Percentiles rank a stretch among this genome's conserved stretches.
Conservation (phyloP, 2,797 vertebrate genomes). For the Sebastolobus alascanus region DNA sequence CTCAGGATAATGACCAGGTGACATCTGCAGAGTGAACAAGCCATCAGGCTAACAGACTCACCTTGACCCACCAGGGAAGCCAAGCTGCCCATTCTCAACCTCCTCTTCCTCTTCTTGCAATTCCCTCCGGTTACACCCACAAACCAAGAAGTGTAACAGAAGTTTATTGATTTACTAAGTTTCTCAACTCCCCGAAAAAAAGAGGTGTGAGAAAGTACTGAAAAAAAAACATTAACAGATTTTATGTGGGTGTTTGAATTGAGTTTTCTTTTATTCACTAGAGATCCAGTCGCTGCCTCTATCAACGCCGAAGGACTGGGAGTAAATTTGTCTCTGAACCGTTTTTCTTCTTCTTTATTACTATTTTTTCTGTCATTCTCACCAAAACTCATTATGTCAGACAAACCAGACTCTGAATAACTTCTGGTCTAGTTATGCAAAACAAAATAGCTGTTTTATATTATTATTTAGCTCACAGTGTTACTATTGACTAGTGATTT, state of each 20-base stretch:
- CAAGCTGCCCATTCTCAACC: constrained; percentile 59
- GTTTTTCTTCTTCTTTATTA: constrained; percentile 12
- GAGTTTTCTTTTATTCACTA: constrained; percentile 65
- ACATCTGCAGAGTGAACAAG: constrained; percentile 82
- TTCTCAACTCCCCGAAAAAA: constrained; percentile 55
- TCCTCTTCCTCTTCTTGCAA: constrained; percentile 37
- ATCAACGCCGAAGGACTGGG: constrained; percentile 32
- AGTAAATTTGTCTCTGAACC: constrained; percentile 53
- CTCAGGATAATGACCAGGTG: constrained; percentile 78
- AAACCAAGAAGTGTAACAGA: constrained; percentile 59
- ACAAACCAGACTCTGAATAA: constrained; percentile 11
- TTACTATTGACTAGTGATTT: constrained; percentile 47
- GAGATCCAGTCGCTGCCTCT: constrained; percentile 53
- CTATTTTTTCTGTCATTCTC: constrained; percentile 9
- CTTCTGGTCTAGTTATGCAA: not conserved
- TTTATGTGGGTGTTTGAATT: constrained; percentile 76
- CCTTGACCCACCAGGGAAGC: constrained; percentile 72
- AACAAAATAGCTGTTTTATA: not conserved
- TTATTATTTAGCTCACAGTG: constrained; percentile 24
- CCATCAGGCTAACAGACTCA: constrained; percentile 77
- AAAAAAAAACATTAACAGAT: constrained; percentile 69
- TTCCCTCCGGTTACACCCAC: constrained; percentile 62
- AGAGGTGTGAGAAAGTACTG: constrained; percentile 67
- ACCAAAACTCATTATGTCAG: constrained; percentile 22
- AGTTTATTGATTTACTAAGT: constrained; percentile 74